Evolutionary conservation across 2,888 invertebrate species (phyloP).

Genomic region (Eupithecia exiguata): DNA sequence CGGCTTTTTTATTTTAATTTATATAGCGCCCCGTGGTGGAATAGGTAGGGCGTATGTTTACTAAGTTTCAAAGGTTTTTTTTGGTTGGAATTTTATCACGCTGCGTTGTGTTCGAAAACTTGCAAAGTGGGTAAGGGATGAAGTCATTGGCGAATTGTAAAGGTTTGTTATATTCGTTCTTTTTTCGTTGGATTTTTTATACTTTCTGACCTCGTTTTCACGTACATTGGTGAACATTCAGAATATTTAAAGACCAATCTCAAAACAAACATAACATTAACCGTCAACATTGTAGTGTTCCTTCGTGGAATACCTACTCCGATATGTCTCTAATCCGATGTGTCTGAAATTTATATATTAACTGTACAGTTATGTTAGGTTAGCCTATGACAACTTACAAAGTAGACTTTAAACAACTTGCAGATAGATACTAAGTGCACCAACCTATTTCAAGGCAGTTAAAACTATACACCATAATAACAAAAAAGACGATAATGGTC

Average conservation of each 20-base stretch:
- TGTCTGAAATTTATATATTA: too few relatives aligned
- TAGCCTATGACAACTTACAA: too few relatives aligned
- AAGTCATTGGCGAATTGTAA: slow-evolving; percentile 1
- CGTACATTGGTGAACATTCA: background rate
- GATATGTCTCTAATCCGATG: too few relatives aligned
- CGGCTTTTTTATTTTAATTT: slow-evolving; percentile 63
- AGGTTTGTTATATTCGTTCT: background rate
- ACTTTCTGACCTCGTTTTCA: background rate
- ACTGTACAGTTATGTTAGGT: too few relatives aligned
- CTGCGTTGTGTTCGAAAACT: slow-evolving; percentile 1
- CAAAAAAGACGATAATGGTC: background rate
- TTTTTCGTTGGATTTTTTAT: background rate
- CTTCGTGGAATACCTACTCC: background rate
- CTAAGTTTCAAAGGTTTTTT: slow-evolving; percentile 50
- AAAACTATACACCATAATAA: background rate
- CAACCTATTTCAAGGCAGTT: background rate
- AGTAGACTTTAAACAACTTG: too few relatives aligned
- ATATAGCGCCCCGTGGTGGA: slow-evolving; percentile 52
- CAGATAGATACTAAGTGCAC: too few relatives aligned
- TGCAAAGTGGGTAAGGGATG: background rate
- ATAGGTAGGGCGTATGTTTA: slow-evolving; percentile 43
- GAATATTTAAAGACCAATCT: background rate
- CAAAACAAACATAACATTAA: background rate
- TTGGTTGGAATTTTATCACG: slow-evolving; percentile 19
- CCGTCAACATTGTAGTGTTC: background rate